Evolutionary conservation across 2,113 vertebrate species (phyloP).

Genomic region (Oncorhynchus gorbuscha): DNA sequence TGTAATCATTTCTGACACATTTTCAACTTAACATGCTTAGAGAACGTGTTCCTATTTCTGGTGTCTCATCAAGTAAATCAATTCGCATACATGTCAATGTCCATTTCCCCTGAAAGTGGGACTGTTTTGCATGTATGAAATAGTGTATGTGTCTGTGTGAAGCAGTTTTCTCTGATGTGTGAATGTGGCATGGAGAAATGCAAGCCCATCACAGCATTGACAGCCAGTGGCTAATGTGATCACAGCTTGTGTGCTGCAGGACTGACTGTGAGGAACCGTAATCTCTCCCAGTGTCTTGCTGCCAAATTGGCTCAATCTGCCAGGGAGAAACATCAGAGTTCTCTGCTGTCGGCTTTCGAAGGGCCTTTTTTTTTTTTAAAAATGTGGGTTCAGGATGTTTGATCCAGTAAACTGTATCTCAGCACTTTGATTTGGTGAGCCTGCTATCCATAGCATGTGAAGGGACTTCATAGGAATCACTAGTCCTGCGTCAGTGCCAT

Average conservation of each 20-base stretch:
- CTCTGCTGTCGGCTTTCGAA: slow-evolving; percentile 56
- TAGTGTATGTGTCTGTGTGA: background rate
- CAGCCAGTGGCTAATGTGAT: slow-evolving; percentile 11
- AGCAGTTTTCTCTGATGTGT: slow-evolving; percentile 31
- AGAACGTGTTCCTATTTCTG: slow-evolving; percentile 1
- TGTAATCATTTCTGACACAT: background rate
- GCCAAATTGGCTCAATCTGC: slow-evolving; percentile 63
- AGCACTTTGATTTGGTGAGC: slow-evolving; percentile 31
- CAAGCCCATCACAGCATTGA: slow-evolving; percentile 49
- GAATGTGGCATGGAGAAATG: slow-evolving; percentile 28
- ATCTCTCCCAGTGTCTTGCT: slow-evolving; percentile 55
- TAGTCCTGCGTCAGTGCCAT: background rate
- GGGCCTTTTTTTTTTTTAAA: slow-evolving; percentile 43
- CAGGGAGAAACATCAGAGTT: slow-evolving; percentile 58
- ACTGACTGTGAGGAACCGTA: slow-evolving; percentile 52
- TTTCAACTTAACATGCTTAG: background rate
- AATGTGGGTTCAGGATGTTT: slow-evolving; percentile 46
- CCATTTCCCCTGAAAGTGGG: background rate
- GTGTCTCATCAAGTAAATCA: background rate
- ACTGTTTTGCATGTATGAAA: background rate
- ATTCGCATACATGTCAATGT: background rate
- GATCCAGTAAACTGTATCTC: slow-evolving; percentile 38
- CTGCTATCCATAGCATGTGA: slow-evolving; percentile 11
- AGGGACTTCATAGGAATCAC: background rate
- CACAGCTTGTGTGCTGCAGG: slow-evolving; percentile 62